Evolutionary conservation across 64 coral and sea anemone species (phyloP), one percentile per base, ranked within the genome.

Genomic region (Actinia equina): DNA sequence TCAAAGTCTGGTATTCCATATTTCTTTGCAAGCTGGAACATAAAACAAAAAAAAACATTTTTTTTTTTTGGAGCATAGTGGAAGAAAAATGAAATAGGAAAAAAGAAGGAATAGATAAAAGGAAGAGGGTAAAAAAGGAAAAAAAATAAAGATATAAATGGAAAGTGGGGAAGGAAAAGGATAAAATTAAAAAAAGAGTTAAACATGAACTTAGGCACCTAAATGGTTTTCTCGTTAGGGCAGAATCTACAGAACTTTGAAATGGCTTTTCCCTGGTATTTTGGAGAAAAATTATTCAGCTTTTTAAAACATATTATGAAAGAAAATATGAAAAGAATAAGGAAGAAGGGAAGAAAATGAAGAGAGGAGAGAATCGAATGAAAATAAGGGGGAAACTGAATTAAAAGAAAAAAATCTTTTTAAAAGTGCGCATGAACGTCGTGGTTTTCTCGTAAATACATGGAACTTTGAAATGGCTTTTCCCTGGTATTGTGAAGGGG

Each of bases 1-100:
- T 19, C 26, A 20, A 96, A 96, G 53, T 96, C 94, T 86, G 91
- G 94, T 23, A 88, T 67, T 42, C 94, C 94, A 82, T 93, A 93
- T 49, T 90, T 86, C 64, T 95, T 92, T 65, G 87, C 86, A 71
- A 81, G 78, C 78, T 81, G 78, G 5, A 14, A 81, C 19, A 37
- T 22, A 44, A 2, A 49, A 1, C 52, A 22, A 81, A 49, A 81
- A 22, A 81, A 25, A 27, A 6, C 2, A 22, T 26, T 19, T 63
- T 63, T 22, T 1, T 17, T 63, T 20, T 63, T 20, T 17, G 17
- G 4, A 4, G n/a, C 60, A 63, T 63, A 4, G 12, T 54, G 12
- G 52, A 54, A 54, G 52, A 63, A 63, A 63, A 37, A 37, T 49
- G 20, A 65, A 65, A 65, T 5, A 25, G n/a, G 7, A 9, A 25